Evolutionary conservation across 1,140 invertebrate genomes (phyloP), one percentile per base, ranked within the genome.

Genomic region (Megalonaias nervosa): DNA sequence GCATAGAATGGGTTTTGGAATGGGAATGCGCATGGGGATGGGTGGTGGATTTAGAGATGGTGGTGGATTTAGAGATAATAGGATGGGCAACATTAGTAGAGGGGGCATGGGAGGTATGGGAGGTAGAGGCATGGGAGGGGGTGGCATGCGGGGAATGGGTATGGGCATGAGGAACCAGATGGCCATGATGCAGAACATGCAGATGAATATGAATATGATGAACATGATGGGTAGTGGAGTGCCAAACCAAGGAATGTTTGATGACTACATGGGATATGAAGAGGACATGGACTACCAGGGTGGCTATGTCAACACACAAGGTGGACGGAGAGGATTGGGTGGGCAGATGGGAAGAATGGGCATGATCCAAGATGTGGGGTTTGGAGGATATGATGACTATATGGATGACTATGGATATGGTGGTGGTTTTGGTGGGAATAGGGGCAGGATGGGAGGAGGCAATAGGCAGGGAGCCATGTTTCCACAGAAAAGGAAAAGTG

Each of bases 361-460:
- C 71, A 62, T 17, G 19, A 57, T 66, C 21, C 19, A 73, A 66
- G 64, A 57, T 71, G 55, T 21, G 19, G 55, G 55, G 11, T 56
- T 21, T 59, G 31, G 71, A n/a, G 57, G 59, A 23, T 67, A 74
- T 31, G 65, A 65, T 72, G 71, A 57, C 13, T n/a, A 38, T 11
- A 48, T 38, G 26, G 71, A 57, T n/a, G 21, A 65, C 14, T 74
- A 74, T 56, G 72, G 72, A 31, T 55, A 73, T 60, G 55, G 56
- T 21, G 72, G 72, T 58, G 72, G 72, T 11, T 74, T 67, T 94
- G 94, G 23, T 26, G 72, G 72, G 26, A 48, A 73, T 60, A 26
- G 56, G 9, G 72, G 72, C 31, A 65, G 72, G 1, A 67, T 67
- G 94, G 94, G 23, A 17, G 68, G 68, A 26, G 68, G 68, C 16